Evolutionary conservation across 1,140 invertebrate species (phyloP), one percentile per base, ranked within the genome.

Genomic region (Drosophila pectinifera): DNA sequence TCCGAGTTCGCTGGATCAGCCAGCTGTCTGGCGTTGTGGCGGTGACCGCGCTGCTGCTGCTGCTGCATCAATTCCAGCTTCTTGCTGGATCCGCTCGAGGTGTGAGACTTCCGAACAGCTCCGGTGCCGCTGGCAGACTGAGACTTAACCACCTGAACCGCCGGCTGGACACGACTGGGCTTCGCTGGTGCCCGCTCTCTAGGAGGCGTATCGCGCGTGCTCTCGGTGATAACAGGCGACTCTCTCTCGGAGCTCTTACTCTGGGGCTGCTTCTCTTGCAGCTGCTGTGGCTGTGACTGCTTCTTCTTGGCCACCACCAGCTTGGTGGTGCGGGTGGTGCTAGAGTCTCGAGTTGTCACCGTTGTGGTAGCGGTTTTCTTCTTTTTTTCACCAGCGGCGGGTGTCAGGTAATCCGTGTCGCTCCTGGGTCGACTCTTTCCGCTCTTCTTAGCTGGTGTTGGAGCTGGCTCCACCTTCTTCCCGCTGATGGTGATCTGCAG

Each of bases 381-480:
- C 13, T 73, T 73, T 16, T 46, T 73, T 31, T 34, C 54, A 28
- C 51, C 34, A 39, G 61, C 51, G 11, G 70, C 24, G 18, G 82
- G 88, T 91, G 84, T 82, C 78, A 91, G 70, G 51, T 91, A 91
- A 83, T 91, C 84, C 67, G 89, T 89, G 67, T 91, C 90, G 55
- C 69, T 73, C 48, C 55, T 80, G n/a, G 72, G 48, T 28, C 76
- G 59, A 34, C 57, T 78, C 42, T 85, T 69, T 20, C 69, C 59
- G 48, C 63, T 54, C 36, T 63, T 73, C 46, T 43, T 72, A 7
- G 48, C 18, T n/a, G 28, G 13, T 31, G 20, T 31, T 39, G 42
- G 45, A 5, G 38, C 55, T 42, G 81, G 69, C 56, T 90, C 85
- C 26, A 90, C 70, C 80, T 91, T 92, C 75, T 91, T 91, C 53